These are phyloP conservation scores for Aplocera efformata DNA, from an alignment of 2,888 invertebrate genomes.

Conservation along the genomic window DNA sequence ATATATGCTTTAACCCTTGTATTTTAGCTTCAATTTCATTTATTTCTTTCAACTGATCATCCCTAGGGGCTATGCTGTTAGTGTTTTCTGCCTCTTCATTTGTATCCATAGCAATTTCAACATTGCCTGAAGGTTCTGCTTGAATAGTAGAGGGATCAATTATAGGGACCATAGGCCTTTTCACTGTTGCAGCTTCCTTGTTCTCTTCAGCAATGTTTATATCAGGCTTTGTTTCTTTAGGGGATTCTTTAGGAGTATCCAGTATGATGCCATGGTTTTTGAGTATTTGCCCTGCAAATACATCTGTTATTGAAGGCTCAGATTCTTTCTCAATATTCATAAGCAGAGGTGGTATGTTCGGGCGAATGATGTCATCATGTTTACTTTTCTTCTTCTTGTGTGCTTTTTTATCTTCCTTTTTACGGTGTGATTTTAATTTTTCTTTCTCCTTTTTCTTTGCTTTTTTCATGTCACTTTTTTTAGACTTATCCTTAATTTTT, in stretches of 20 bases:
- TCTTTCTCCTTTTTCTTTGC: slow-evolving; percentile 65
- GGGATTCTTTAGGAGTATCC: slow-evolving; percentile 48
- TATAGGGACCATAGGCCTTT: slow-evolving; percentile 63
- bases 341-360: slow-evolving; percentile 68
- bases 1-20: slow-evolving; percentile 65
- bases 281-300: slow-evolving; percentile 82
- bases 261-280: slow-evolving; percentile 69
- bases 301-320: slow-evolving; percentile 81
- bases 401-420: slow-evolving; percentile 66
- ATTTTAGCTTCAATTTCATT: slow-evolving; percentile 83
- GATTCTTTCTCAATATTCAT: slow-evolving; percentile 74
- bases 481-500: slow-evolving; percentile 63
- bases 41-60: slow-evolving; percentile 65
- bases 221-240: slow-evolving; percentile 46
- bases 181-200: slow-evolving; percentile 23
- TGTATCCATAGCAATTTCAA: slow-evolving; percentile 25
- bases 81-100: slow-evolving; percentile 17
- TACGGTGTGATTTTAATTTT: slow-evolving; percentile 51
- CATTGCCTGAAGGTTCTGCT: slow-evolving; percentile 33
- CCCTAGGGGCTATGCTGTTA: slow-evolving; percentile 30
- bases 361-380: slow-evolving; percentile 64
- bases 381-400: slow-evolving; percentile 70
- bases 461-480: slow-evolving; percentile 60
- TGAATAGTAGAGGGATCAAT: slow-evolving; percentile 67
- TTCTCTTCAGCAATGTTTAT: slow-evolving; percentile 30